A percentile compares a stretch with the other conserved stretches of the same genome.
These are phyloP conservation scores for Coracopsis vasa DNA, from an alignment of 2,113 vertebrate species.

Conservation along the genomic window DNA sequence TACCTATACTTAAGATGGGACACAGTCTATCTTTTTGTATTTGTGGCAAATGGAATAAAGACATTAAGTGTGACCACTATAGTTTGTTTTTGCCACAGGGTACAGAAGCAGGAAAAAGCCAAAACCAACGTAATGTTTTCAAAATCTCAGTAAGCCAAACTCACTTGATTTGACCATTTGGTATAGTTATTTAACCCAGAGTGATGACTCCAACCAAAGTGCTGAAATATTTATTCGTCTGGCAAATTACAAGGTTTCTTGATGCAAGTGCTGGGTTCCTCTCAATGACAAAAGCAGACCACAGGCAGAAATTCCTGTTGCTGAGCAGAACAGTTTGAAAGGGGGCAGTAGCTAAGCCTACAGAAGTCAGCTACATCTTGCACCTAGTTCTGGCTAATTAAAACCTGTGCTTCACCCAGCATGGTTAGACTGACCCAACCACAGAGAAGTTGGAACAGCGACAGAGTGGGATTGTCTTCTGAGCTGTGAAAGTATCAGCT, in stretches of 20 bases:
- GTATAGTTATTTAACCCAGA: neutral
- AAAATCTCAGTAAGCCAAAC: neutral
- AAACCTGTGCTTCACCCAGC: neutral
- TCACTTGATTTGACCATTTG: neutral
- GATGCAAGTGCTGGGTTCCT: neutral
- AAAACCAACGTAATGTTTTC: neutral
- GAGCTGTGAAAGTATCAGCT: neutral
- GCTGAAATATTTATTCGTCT: constrained; percentile 40
- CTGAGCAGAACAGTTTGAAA: neutral
- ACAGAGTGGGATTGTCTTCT: neutral
- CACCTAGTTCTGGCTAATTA: neutral
- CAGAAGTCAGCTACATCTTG: neutral
- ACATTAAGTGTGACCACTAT: neutral
- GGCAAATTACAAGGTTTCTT: neutral
- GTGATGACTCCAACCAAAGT: neutral
- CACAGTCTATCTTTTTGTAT: neutral
- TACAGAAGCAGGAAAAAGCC: neutral
- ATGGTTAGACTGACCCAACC: neutral
- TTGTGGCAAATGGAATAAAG: neutral
- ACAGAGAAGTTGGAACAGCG: neutral
- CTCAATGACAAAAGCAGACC: constrained; percentile 14
- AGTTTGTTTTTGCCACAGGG: neutral
- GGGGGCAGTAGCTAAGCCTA: neutral
- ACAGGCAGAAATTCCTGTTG: neutral
- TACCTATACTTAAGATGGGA: neutral